phyloP scores from a whole-genome alignment of 1,140 invertebrate genomes.

The Megalonaias nervosa region DNA sequence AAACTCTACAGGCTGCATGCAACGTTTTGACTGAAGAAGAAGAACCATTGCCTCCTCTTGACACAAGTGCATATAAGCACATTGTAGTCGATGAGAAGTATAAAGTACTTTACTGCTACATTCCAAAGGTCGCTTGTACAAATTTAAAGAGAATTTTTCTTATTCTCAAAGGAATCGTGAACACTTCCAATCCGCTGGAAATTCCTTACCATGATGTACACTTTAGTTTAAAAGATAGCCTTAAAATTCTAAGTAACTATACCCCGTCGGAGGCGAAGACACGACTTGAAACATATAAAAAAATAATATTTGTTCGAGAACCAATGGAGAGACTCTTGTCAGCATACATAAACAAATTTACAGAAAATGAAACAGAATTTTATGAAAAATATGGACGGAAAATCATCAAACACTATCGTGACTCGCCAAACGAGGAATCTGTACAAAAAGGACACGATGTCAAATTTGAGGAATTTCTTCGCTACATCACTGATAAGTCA shows the following conservation, averaged over 20 bases:
- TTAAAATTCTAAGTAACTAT: conserved; percentile 73
- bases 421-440: too few species aligned
- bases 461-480: too few species aligned
- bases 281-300: conserved; percentile 79
- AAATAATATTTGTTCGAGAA: conserved; percentile 90
- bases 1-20: too few species aligned
- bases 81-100: conserved; percentile 73
- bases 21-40: too few species aligned
- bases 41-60: too few species aligned
- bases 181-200: conserved; percentile 35
- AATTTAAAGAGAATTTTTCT: conserved; percentile 94
- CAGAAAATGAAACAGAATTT: conserved; percentile 71
- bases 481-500: too few species aligned
- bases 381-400: too few species aligned
- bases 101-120: conserved; percentile 90
- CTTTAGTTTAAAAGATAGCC: conserved; percentile 26
- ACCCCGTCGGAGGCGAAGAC: conserved; percentile 73
- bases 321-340: conserved; percentile 93
- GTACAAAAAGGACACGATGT: too few species aligned
- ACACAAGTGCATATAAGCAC: too few species aligned
- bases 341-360: conserved; percentile 91
- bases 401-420: too few species aligned
- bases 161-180: conserved; percentile 78
- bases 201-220: conserved; percentile 42
- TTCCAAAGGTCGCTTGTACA: conserved; percentile 93